Conservation (phyloP, 2,888 invertebrate species). For the Athalia rosae region DNA sequence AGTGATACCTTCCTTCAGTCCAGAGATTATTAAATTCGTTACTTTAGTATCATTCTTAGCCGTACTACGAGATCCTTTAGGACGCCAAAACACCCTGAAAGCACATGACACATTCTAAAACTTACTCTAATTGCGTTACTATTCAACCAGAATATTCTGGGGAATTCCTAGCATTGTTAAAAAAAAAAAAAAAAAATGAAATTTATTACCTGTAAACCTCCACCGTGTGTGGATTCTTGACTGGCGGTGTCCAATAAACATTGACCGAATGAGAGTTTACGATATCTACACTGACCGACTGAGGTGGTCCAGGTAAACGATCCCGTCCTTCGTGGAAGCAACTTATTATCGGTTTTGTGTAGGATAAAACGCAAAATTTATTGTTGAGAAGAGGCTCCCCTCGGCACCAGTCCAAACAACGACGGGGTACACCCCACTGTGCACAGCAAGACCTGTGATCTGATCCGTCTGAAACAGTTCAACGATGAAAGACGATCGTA, state of each 20-base stretch:
- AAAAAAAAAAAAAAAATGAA: too few species aligned
- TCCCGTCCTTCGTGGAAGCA: conserved; percentile 89
- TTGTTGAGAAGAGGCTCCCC: conserved; percentile 83
- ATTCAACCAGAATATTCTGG: too few species aligned
- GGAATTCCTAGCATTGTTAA: too few species aligned
- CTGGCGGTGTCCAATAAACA: conserved; percentile 85
- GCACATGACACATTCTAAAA: conserved; percentile 50
- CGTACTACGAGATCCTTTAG: conserved; percentile 77
- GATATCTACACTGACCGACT: conserved; percentile 78
- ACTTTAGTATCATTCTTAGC: conserved; percentile 84
- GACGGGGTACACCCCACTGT: conserved; percentile 85
- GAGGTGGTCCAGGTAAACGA: conserved; percentile 87
- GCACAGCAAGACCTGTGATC: conserved; percentile 91
- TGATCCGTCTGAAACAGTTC: conserved; percentile 71
- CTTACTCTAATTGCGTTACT: background rate
- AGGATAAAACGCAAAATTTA: conserved; percentile 81
- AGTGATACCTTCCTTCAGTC: conserved; percentile 82
- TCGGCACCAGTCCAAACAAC: conserved; percentile 89
- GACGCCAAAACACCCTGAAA: conserved; percentile 84
- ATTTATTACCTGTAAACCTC: conserved; percentile 79
- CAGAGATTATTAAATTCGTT: conserved; percentile 82
- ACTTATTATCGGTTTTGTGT: conserved; percentile 84
- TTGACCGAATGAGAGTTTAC: conserved; percentile 78
- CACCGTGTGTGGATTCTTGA: conserved; percentile 88
- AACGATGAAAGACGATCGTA: background rate